Evolutionary conservation across 2,888 invertebrate genomes (phyloP).

Genomic region (Sesia apiformis): DNA sequence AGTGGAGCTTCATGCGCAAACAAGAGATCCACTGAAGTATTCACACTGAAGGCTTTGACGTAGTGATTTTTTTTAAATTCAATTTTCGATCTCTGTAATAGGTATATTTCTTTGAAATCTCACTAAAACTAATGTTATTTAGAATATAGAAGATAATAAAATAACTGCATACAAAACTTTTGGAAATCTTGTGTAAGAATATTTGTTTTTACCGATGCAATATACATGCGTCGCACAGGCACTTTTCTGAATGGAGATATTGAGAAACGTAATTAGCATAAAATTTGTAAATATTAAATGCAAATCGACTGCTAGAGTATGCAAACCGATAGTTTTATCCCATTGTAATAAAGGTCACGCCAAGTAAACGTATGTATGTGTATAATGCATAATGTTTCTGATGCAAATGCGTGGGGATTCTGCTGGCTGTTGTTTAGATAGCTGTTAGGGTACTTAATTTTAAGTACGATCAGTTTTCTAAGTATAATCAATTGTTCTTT

Average conservation of each 20-base stretch:
- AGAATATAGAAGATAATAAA: no score
- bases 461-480: no score
- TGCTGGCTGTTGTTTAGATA: background rate
- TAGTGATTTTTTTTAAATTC: background rate
- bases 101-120: no score
- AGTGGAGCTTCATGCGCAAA: no score
- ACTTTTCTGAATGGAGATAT: no score
- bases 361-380: background rate
- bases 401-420: background rate
- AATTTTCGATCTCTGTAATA: background rate
- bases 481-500: no score
- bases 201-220: no score
- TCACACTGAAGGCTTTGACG: background rate
- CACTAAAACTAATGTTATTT: no score
- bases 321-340: background rate
- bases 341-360: background rate
- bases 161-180: no score
- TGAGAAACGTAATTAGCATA: background rate
- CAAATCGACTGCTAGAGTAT: background rate
- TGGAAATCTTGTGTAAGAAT: no score
- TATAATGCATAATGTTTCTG: background rate
- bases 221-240: no score
- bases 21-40: no score
- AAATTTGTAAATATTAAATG: constrained; percentile 1
- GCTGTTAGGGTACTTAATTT: background rate